A percentile compares a stretch with the other conserved stretches of the same genome.
These are phyloP conservation scores for Ficedula albicollis DNA, from an alignment of 2,797 vertebrate genomes.

Conservation along the genomic window DNA sequence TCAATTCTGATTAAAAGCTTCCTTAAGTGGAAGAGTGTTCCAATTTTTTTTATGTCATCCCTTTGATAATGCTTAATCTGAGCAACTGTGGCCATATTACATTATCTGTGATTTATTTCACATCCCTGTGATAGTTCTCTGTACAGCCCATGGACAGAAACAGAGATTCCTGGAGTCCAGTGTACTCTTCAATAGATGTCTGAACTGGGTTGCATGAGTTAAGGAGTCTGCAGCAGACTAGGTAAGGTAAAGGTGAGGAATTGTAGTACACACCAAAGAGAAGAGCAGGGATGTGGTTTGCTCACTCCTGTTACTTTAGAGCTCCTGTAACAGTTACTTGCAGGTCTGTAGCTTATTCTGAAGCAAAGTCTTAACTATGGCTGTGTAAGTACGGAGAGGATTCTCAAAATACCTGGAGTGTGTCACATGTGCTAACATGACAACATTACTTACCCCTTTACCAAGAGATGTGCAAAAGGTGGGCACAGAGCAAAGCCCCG, in stretches of 20 bases:
- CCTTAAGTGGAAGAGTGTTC: neutral
- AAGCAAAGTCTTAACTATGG: neutral
- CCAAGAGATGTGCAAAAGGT: neutral
- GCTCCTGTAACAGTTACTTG: neutral
- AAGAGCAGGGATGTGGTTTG: neutral
- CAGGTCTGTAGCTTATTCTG: neutral
- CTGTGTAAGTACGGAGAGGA: neutral
- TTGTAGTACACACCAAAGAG: neutral
- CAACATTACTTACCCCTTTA: neutral
- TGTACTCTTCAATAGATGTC: neutral
- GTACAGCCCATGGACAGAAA: neutral
- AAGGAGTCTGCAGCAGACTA: neutral
- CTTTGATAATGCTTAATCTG: neutral
- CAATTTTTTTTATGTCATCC: neutral
- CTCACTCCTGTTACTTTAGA: neutral
- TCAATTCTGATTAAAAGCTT: neutral
- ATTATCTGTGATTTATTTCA: neutral
- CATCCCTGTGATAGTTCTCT: neutral
- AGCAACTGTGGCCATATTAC: neutral
- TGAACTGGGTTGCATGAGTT: neutral
- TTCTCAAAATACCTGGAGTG: neutral
- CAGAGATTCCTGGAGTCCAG: neutral
- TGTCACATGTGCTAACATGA: neutral
- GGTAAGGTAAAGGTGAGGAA: neutral
- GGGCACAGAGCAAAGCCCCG: neutral